These are phyloP conservation scores for Cygnus atratus DNA, from an alignment of 2,113 vertebrate genomes.

Conservation along the genomic window DNA sequence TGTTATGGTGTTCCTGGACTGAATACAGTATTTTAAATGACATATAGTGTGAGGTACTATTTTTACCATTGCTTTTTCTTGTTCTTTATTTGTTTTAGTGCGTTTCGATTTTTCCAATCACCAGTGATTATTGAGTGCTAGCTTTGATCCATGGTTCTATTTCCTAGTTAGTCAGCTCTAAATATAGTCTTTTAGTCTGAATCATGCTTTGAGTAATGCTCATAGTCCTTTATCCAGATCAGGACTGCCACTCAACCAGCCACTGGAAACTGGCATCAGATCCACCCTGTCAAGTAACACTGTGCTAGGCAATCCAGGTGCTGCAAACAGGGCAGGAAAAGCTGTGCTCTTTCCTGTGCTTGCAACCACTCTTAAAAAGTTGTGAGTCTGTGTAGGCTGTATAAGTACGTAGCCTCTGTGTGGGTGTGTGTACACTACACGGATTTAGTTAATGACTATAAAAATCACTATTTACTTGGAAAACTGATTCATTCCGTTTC, in stretches of 20 bases:
- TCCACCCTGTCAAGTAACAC: background rate
- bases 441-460: background rate
- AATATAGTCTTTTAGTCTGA: background rate
- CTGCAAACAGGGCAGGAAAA: background rate
- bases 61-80: background rate
- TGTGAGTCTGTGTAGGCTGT: background rate
- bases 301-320: background rate
- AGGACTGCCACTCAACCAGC: background rate
- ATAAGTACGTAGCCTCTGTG: background rate
- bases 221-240: background rate
- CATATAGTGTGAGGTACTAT: background rate
- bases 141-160: rapidly evolving
- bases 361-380: background rate
- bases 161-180: background rate
- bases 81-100: background rate
- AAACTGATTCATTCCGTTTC: background rate
- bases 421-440: rapidly evolving
- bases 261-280: background rate
- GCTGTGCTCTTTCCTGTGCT: background rate
- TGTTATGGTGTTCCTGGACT: background rate
- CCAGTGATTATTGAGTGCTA: too few relatives aligned
- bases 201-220: background rate
- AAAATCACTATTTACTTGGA: background rate
- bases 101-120: background rate
- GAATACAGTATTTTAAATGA: background rate